Evolutionary conservation across 2,888 invertebrate genomes (phyloP), one percentile per base, ranked within the genome.

Genomic region (Dyspetes luteomarginatus): DNA sequence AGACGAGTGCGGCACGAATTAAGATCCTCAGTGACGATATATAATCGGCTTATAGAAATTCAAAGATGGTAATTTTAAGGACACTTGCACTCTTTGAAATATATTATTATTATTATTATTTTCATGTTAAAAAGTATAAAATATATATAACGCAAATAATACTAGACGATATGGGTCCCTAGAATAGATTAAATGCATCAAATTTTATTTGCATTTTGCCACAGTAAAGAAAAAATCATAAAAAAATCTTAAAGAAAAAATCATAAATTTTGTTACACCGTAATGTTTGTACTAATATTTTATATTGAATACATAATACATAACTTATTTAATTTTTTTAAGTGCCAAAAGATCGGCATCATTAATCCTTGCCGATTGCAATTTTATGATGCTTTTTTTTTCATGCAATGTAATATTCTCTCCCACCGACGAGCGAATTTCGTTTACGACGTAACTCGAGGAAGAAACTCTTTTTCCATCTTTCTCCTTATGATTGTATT

Each of bases 11-110:
- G 5, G 22, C 26, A 45, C 48, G 22, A 41, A 64, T 62, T 74
- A 17, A 69, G 64, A 78, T 74, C 62, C n/a, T 45, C 55, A 15
- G 17, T 68, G 36, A 62, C 78, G 73, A 73, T 78, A 68, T n/a
- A n/a, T 73, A 62, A 78, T 73, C 62, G 78, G 68, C 68, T 78
- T 73, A 62, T 52, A 26, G 22, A 48, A 43, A 73, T 45, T 43
- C 43, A 30, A 48, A 52, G 55, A 72, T 69, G 45, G 17, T 24
- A 36, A 17, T 67, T 30, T 52, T 26, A 15, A 36, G n/a, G 41
- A 2, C 1, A 12, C n/a, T n/a, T n/a, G n/a, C n/a, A n/a, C n/a
- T n/a, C n/a, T n/a, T n/a, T n/a, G n/a, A n/a, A n/a, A n/a, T n/a
- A n/a, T n/a, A n/a, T n/a, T n/a, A n/a, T n/a, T n/a, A n/a, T n/a